These are phyloP conservation scores for Lepidocolaptes lacrymiger DNA, from an alignment of 2,797 vertebrate genomes.

Conservation along the genomic window DNA sequence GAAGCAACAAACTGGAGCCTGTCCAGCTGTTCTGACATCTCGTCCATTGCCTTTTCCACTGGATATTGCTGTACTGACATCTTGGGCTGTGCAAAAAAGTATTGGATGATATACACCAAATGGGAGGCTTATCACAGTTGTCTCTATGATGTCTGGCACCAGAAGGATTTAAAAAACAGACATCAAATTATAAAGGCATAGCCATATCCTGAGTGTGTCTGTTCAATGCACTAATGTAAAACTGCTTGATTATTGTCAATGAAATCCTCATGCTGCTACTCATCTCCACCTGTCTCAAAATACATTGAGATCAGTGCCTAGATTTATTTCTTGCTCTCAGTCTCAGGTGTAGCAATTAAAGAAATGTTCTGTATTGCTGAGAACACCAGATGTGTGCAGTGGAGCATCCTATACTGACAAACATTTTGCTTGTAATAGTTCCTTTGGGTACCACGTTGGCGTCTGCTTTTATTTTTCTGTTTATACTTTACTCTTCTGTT, in stretches of 20 bases:
- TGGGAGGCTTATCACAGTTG: neutral
- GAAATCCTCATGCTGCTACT: constrained; percentile 21
- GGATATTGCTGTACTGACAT: neutral
- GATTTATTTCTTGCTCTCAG: constrained; percentile 41
- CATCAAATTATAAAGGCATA: neutral
- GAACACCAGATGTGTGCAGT: constrained; percentile 57
- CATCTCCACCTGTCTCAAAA: constrained; percentile 11
- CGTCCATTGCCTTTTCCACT: neutral
- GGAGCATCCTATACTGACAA: constrained; percentile 53
- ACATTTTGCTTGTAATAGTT: constrained; percentile 58
- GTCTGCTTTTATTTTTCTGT: constrained; percentile 53
- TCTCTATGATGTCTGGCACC: neutral
- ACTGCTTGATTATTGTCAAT: constrained; percentile 1
- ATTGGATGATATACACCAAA: neutral
- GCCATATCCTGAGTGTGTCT: neutral
- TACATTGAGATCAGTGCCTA: neutral
- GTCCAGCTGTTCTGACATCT: neutral
- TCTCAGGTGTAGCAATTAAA: constrained; percentile 72
- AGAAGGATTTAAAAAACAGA: constrained; percentile 15
- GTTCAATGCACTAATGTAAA: neutral
- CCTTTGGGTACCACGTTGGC: constrained; percentile 6
- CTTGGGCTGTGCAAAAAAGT: neutral
- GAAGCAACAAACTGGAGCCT: neutral
- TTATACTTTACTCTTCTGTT: constrained; percentile 51
- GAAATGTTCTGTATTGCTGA: constrained; percentile 57